phyloP scores from a whole-genome alignment of 2,888 invertebrate species.

The Diaprepes abbreviatus region DNA sequence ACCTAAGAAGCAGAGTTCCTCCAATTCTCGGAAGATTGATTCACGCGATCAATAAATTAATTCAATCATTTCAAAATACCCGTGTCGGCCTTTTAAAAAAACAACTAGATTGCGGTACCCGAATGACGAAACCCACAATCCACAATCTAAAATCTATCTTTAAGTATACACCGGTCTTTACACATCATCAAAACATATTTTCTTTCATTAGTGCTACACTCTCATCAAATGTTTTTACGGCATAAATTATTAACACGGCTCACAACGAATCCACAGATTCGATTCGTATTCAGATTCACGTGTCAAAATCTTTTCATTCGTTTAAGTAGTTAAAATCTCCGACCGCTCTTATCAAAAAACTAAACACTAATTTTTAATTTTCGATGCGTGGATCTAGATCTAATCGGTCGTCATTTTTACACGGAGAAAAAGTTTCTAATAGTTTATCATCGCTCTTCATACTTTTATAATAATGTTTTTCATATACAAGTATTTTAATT shows the following conservation, averaged over 20 bases:
- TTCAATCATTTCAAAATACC: not conserved
- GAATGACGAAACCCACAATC: not conserved
- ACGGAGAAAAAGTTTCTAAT: too few relatives aligned
- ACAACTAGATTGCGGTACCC: not conserved
- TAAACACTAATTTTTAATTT: slow-evolving; percentile 45
- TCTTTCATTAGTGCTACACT: not conserved
- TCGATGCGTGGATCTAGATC: slow-evolving; percentile 22
- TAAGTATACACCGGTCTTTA: not conserved
- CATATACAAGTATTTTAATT: too few relatives aligned
- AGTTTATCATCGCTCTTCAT: too few relatives aligned
- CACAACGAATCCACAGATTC: slow-evolving; percentile 22
- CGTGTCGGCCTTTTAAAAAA: not conserved
- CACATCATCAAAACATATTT: slow-evolving; percentile 16
- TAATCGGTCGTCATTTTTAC: slow-evolving; percentile 28
- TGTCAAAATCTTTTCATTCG: slow-evolving; percentile 45
- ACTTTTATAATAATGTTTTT: too few relatives aligned
- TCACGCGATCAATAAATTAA: not conserved
- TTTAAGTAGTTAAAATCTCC: slow-evolving; percentile 34
- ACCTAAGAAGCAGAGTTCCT: too few relatives aligned
- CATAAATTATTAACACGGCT: slow-evolving; percentile 21
- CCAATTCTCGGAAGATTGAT: too few relatives aligned
- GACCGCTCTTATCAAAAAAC: slow-evolving; percentile 36
- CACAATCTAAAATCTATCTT: not conserved
- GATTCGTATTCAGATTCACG: slow-evolving; percentile 39
- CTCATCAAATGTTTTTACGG: slow-evolving; percentile 6